Base-by-base conservation (phyloP, 2,113 vertebrate species). In the Oreocharis arfaki region DNA sequence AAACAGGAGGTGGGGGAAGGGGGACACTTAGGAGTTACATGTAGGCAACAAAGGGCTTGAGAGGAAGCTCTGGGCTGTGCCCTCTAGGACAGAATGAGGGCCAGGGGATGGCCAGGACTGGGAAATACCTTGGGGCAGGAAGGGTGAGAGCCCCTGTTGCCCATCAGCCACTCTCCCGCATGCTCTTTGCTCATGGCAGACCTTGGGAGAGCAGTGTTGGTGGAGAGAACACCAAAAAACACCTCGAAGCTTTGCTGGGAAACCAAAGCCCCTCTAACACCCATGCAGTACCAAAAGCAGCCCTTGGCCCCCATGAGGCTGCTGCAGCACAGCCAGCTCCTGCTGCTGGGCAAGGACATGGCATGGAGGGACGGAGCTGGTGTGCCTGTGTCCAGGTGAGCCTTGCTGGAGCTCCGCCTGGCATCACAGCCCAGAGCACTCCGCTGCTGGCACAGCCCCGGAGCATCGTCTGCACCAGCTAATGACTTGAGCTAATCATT, bases 341-440 rank as follows among this genome's bases (percentile, higher is more conserved):
- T 65, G 21, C 50, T 81, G 52, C 33, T 59, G 1, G 0, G 24
- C 27, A 47, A 24, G 1, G 1, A 23, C 2, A 3, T 0, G 3
- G 69, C 26, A 11, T 2, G 1, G 35, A 37, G 15, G 24, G 47
- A 60, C 0, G 0, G 57, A 82, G 11, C 27, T 1, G 2, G 21
- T 4, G 13, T 11, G 2, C 2, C 1, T 17, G 0, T 44, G 59
- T 69, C 33, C 80, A 75, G 84, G 52, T 81, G 64, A 92, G 30
- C 30, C 26, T 33, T 3, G 2, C 69, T 71, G 80, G 64, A 87
- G 8, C 39, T 70, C 69, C 35, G 30, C 35, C 83, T 8, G 1
- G 41, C 21, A 1, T 22, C 11, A 3, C 32, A 64, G 55, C 50
- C 59, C 75, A 33, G 67, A 57, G 27, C 3, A 0, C 13, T 70